Evolutionary conservation across 2,888 invertebrate genomes (phyloP).

Genomic region (Drosophila testacea): DNA sequence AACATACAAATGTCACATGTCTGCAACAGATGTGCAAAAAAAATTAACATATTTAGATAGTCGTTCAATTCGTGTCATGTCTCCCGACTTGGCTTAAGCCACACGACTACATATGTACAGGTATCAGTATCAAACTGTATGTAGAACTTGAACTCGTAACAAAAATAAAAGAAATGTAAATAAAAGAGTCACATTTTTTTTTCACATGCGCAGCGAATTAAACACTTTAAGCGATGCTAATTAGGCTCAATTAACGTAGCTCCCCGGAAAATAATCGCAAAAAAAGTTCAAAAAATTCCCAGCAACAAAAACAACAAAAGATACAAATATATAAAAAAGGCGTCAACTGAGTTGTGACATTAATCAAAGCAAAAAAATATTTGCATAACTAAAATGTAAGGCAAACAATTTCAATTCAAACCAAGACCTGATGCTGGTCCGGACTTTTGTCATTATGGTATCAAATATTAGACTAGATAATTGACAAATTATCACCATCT

Average conservation of each 20-base stretch:
- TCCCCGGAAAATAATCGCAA: conserved; percentile 45
- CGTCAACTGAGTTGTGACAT: conserved; percentile 36
- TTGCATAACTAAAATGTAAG: conserved; percentile 34
- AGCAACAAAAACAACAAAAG: background rate
- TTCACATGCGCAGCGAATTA: conserved; percentile 48
- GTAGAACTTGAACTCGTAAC: conserved; percentile 11
- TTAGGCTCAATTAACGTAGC: conserved; percentile 49
- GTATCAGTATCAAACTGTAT: background rate
- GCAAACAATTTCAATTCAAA: conserved; percentile 21
- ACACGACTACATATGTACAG: background rate
- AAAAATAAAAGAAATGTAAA: conserved; percentile 52
- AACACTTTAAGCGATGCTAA: conserved; percentile 46
- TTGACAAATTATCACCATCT: conserved; percentile 42
- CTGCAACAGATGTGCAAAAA: conserved; percentile 31
- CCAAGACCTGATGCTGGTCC: conserved; percentile 7
- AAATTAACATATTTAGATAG: conserved; percentile 48
- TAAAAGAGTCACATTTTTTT: conserved; percentile 45
- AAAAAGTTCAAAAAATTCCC: conserved; percentile 4
- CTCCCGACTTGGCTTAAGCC: conserved; percentile 3
- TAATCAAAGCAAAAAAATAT: conserved; percentile 36
- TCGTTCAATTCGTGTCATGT: conserved; percentile 33
- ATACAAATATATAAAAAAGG: conserved; percentile 1
- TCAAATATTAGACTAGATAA: conserved; percentile 45
- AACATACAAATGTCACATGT: conserved; percentile 41
- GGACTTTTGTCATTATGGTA: conserved; percentile 30